These are phyloP conservation scores for Spialia ferax DNA, from an alignment of 2,888 invertebrate genomes.

Conservation along the genomic window DNA sequence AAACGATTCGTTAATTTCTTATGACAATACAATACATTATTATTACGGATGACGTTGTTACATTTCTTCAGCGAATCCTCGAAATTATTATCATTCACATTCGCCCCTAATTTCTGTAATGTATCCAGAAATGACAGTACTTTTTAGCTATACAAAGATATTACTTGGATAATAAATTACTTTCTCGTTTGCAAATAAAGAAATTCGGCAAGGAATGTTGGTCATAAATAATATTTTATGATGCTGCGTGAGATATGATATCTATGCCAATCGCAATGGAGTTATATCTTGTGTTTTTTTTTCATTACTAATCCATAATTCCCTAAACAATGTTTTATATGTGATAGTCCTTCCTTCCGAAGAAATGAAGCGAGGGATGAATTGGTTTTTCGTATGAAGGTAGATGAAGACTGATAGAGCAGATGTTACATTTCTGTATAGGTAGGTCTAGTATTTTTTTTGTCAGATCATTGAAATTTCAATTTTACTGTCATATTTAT, in stretches of 20 bases:
- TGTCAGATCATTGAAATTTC: no score
- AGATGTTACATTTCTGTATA: no score
- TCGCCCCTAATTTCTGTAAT: constrained; percentile 15
- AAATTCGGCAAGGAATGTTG: neutral
- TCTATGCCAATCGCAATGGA: neutral
- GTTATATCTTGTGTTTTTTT: neutral
- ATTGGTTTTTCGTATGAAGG: no score
- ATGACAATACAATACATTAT: constrained; percentile 19
- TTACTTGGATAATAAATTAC: constrained; percentile 15
- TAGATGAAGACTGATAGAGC: no score
- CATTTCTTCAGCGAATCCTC: neutral
- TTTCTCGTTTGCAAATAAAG: constrained; percentile 5
- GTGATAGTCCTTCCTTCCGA: neutral
- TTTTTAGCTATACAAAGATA: constrained; percentile 1
- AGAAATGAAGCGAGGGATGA: neutral
- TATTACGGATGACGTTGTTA: neutral
- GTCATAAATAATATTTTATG: constrained; percentile 13
- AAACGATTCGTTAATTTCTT: constrained; percentile 14
- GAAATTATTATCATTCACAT: neutral
- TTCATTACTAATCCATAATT: neutral
- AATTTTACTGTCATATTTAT: no score
- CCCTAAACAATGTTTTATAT: neutral
- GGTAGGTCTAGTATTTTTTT: no score
- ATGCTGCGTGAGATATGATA: constrained; percentile 10
- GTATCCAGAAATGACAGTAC: constrained; percentile 18